Conservation (phyloP, 2,888 invertebrate species). For the Mesoligia furuncula region DNA sequence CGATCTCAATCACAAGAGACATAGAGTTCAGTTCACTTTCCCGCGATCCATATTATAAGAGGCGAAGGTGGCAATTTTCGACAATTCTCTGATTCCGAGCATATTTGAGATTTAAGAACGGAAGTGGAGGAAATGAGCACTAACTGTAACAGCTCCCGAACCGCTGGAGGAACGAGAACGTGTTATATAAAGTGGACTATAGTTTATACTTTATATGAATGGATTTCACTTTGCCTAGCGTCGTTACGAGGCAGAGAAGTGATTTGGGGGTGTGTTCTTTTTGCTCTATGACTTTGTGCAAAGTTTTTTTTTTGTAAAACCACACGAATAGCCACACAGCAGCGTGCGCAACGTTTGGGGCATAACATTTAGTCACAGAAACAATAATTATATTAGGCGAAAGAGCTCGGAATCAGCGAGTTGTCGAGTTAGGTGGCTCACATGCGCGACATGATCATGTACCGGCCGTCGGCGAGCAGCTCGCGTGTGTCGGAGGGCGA, state of each 20-base stretch:
- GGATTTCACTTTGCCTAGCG: conserved; percentile 4
- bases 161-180: conserved; percentile 14
- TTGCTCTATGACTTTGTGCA: conserved; percentile 7
- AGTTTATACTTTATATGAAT: background rate
- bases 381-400: conserved; percentile 47
- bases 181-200: conserved; percentile 16
- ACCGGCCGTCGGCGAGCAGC: conserved; percentile 90
- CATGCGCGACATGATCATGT: conserved; percentile 89
- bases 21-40: conserved; percentile 68
- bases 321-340: conserved; percentile 7
- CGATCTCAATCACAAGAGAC: conserved; percentile 67
- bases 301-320: conserved; percentile 10
- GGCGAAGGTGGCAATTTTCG: conserved; percentile 61
- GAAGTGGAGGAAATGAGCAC: conserved; percentile 55
- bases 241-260: conserved; percentile 5
- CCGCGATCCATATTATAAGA: conserved; percentile 36
- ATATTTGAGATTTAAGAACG: conserved; percentile 54
- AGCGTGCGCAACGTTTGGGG: conserved; percentile 33
- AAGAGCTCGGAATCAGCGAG: conserved; percentile 62
- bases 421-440: conserved; percentile 76
- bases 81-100: conserved; percentile 71
- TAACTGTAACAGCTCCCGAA: conserved; percentile 40
- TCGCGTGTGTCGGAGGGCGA: conserved; percentile 93
- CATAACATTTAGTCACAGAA: conserved; percentile 19
- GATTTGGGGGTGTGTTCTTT: conserved; percentile 7